Percentiles rank a stretch among this genome's conserved stretches.
Conservation (phyloP, 2,888 invertebrate species). For the Eugnorisma glareosa region DNA sequence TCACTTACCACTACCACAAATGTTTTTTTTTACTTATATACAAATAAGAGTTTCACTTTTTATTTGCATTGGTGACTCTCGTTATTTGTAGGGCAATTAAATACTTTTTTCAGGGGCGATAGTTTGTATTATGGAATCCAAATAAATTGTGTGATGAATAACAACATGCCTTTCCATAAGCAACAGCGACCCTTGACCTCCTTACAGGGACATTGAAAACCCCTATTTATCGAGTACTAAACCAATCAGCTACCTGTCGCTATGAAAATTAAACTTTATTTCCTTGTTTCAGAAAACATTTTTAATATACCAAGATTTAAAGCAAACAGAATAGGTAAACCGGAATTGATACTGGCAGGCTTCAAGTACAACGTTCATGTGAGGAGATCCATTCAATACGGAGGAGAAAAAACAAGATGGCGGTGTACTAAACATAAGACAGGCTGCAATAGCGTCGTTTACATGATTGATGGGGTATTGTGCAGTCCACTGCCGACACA, state of each 20-base stretch:
- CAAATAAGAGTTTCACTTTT: neutral
- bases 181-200: too few relatives aligned
- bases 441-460: neutral
- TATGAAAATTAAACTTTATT: neutral
- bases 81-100: too few relatives aligned
- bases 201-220: too few relatives aligned
- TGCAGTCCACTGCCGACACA: neutral
- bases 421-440: neutral
- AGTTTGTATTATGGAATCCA: too few relatives aligned
- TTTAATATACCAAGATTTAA: neutral
- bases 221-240: too few relatives aligned
- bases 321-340: neutral
- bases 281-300: neutral
- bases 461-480: neutral
- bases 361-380: neutral
- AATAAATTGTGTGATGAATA: too few relatives aligned
- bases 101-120: too few relatives aligned
- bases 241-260: too few relatives aligned
- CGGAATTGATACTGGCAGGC: neutral
- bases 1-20: neutral
- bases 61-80: too few relatives aligned
- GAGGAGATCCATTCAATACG: neutral
- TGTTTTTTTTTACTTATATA: neutral
- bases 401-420: neutral
- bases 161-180: too few relatives aligned